Evolutionary conservation across 2,888 invertebrate genomes (phyloP).

Genomic region (Brassicogethes aeneus): DNA sequence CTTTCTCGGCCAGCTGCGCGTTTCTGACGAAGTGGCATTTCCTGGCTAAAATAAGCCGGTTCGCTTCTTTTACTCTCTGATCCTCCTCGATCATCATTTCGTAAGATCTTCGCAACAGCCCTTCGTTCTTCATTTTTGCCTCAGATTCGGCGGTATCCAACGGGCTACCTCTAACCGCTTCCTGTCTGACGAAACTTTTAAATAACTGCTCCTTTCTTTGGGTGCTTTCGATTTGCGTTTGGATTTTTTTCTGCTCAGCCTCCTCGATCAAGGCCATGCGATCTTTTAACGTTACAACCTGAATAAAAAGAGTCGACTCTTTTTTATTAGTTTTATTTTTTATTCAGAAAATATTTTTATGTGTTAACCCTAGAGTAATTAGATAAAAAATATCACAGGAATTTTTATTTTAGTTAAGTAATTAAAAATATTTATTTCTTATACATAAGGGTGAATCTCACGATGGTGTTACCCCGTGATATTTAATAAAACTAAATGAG

Average conservation of each 20-base stretch:
- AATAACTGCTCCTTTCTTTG: conserved; percentile 40
- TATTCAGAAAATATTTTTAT: no score
- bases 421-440: no score
- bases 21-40: conserved; percentile 80
- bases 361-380: no score
- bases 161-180: conserved; percentile 25
- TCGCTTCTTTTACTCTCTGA: conserved; percentile 63
- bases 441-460: no score
- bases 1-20: conserved; percentile 65
- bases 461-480: no score
- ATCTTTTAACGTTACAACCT: conserved; percentile 42
- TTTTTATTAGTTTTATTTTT: no score
- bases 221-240: conserved; percentile 50
- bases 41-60: conserved; percentile 69
- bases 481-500: no score
- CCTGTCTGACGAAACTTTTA: conserved; percentile 25
- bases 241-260: conserved; percentile 39
- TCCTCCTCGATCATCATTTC: conserved; percentile 49
- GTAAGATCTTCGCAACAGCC: conserved; percentile 45
- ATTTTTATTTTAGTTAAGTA: conserved; percentile 1
- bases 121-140: conserved; percentile 41
- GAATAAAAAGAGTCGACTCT: conserved; percentile 3
- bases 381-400: conserved; percentile 6
- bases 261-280: conserved; percentile 39
- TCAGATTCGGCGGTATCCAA: conserved; percentile 39